phyloP scores from a whole-genome alignment of 1,140 invertebrate genomes.

The Akabosia matsudoensis region DNA sequence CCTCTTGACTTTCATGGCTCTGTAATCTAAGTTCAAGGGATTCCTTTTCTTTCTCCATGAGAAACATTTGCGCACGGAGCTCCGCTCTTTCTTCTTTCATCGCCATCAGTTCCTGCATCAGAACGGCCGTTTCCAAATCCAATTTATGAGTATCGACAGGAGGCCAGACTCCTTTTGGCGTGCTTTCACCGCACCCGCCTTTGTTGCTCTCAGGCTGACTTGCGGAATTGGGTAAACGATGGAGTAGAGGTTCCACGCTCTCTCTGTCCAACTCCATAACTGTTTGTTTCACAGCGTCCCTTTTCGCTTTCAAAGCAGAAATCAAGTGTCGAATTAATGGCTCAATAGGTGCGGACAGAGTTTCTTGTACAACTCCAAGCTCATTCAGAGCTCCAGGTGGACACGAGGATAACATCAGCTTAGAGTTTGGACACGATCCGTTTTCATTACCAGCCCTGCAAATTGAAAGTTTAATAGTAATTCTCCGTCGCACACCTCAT shows the following conservation, averaged over 20 bases:
- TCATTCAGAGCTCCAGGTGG: not conserved
- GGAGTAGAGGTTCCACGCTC: constrained; percentile 59
- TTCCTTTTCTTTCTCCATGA: constrained; percentile 68
- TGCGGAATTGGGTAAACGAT: constrained; percentile 57
- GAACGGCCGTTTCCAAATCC: constrained; percentile 77
- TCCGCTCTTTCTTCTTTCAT: constrained; percentile 74
- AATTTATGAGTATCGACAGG: constrained; percentile 62
- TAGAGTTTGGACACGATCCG: no score
- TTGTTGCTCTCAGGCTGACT: constrained; percentile 47
- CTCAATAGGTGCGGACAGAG: not conserved
- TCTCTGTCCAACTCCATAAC: constrained; percentile 70
- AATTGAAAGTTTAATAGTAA: no score
- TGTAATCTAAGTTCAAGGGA: constrained; percentile 65
- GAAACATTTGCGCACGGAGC: constrained; percentile 66
- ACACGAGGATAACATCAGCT: no score
- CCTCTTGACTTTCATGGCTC: constrained; percentile 63
- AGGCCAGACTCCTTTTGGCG: not conserved
- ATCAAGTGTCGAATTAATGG: constrained; percentile 60
- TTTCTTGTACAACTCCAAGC: not conserved
- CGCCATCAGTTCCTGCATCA: constrained; percentile 78
- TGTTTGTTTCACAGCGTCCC: constrained; percentile 65
- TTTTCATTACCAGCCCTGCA: no score
- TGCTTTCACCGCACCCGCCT: not conserved
- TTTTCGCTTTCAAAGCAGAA: constrained; percentile 65
- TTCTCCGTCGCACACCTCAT: no score